Base-by-base conservation (phyloP, 2,888 invertebrate species). In the Apotomis capreana region DNA sequence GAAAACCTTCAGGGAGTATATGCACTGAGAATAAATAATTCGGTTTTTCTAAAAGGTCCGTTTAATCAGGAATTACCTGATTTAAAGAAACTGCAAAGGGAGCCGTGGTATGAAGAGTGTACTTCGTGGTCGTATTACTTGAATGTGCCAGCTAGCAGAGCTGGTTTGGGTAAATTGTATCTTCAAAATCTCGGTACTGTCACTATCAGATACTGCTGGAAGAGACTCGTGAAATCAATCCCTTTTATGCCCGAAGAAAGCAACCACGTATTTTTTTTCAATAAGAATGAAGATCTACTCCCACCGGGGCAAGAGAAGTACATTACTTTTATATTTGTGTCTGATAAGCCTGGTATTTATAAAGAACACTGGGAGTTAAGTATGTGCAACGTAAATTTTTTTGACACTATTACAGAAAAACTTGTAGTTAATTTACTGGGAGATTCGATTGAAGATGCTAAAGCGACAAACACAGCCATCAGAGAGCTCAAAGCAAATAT, bases 181-280 rank as follows among this genome's bases (percentile, higher is more conserved):
- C 76, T 95, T 0, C 85, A 94, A 78, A 95, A 94, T 77, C 84
- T 91, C 6, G 94, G 94, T n/a, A 93, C 92, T 10, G 88, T 89
- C 0, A 81, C 90, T 5, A 78, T 94, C 9, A 83, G 87, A 70
- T 94, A 94, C 78, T 90, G 90, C 69, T 94, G 94, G 94, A 90
- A 89, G 74, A 88, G 84, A 80, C 78, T 91, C 12, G 87, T 83
- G 73, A 82, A 80, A 60, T 74, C 83, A 0, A 82, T 90, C 46
- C 85, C 84, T 3, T 84, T 84, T 51, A 85, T 90, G 76, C 85
- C 88, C 4, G 88, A 89, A 71, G 84, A 83, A 58, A 77, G 80
- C 68, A 87, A 84, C 57, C 92, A 89, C 80, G 87, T 87, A 0
- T 95, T 95, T 79, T 94, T 89, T 79, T 95, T 95, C 74, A 91